Base-by-base conservation (phyloP, 2,888 invertebrate species). In the Eumacrocentrus americanus region DNA sequence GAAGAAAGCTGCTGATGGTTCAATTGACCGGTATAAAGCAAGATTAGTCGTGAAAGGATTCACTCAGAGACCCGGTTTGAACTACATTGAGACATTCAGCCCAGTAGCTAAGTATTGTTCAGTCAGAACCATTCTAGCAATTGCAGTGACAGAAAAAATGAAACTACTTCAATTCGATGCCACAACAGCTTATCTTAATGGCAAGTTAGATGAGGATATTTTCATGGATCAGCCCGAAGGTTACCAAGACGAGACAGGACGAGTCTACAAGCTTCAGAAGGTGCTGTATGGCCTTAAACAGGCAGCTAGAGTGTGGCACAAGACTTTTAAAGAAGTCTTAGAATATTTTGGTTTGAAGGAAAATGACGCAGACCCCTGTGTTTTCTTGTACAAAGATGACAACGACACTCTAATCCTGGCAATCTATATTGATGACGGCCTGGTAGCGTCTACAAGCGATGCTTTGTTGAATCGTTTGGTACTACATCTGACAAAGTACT, bases 231-330 rank as follows among this genome's bases (percentile, higher is more conserved):
- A 64, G 60, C 58, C 66, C 48, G 42, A 62, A 60, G 18, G 71
- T 62, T 62, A 62, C 59, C 58, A 67, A 18, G 69, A 73, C 61
- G 44, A 25, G 5, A 51, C 37, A 2, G 42, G 69, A 51, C 71
- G 66, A 6, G 73, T 78, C 1, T 79, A 76, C 60, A 64, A 68
- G 29, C 59, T 80, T 3, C 64, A 68, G 12, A 70, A 66, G 63
- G 67, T 71, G 50, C 44, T 79, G 11, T 79, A 80, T 64, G 77
- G 77, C 6, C 65, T 79, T 0, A 77, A 76, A 47, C 77, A 79
- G 63, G 69, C 73, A 14, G 69, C 75, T 18, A 60, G 76, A 52
- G 69, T 68, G 29, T 80, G 77, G 75, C 69, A 76, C 55, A 62
- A 69, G 37, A 52, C 60, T n/a, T 70, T 77, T 44, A 58, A 48